Conservation (phyloP, 2,888 invertebrate genomes). For the Physocephala rufipes region DNA sequence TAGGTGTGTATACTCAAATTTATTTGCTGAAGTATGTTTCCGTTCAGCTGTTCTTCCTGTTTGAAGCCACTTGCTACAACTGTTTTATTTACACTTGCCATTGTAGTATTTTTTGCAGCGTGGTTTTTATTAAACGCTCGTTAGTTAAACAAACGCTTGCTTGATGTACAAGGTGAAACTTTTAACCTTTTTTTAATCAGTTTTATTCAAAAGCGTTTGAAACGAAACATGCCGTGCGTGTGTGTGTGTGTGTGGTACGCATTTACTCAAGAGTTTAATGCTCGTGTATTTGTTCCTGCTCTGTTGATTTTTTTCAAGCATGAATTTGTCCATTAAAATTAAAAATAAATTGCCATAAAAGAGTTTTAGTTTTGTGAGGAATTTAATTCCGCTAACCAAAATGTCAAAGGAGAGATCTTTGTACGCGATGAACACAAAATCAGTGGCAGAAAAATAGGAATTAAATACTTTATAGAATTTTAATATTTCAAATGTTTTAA, state of each 20-base stretch:
- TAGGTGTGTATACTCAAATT: not conserved
- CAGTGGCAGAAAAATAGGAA: too few species aligned
- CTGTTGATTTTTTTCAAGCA: not conserved
- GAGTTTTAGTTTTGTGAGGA: not conserved
- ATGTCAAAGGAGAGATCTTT: too few species aligned
- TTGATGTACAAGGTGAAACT: not conserved
- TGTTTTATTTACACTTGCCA: slow-evolving; percentile 17
- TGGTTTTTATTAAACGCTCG: not conserved
- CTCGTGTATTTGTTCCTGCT: not conserved
- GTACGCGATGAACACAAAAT: too few species aligned
- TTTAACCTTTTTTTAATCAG: not conserved
- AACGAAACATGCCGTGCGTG: too few species aligned
- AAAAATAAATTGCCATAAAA: not conserved
- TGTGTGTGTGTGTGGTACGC: not conserved
- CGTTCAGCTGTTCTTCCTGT: slow-evolving; percentile 19
- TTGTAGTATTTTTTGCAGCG: not conserved
- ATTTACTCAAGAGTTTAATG: not conserved
- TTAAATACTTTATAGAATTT: too few species aligned
- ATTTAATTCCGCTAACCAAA: too few species aligned
- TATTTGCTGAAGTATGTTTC: slow-evolving; percentile 16
- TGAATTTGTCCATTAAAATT: not conserved
- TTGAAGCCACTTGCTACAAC: not conserved
- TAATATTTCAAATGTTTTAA: too few species aligned
- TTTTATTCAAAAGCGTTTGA: not conserved
- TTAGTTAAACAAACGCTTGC: too few species aligned